Conservation (phyloP, 2,113 vertebrate species). For the Trogon surrucura region DNA sequence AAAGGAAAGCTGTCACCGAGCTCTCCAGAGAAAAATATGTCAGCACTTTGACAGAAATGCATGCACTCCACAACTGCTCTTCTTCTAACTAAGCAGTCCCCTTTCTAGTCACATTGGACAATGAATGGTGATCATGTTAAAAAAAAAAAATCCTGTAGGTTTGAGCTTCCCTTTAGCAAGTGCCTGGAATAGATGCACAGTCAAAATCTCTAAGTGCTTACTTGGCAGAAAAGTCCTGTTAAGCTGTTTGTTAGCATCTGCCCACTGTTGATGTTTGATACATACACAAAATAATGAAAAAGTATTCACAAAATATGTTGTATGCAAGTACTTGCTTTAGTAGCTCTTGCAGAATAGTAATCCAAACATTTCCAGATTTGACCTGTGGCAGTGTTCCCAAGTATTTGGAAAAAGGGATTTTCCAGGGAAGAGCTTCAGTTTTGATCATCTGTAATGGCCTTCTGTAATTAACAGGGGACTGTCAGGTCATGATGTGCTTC, state of each 20-base stretch:
- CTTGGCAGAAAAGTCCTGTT: not conserved
- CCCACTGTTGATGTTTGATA: not conserved
- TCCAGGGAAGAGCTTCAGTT: not conserved
- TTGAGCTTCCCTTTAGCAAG: not conserved
- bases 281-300: not conserved
- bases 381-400: not conserved
- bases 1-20: not conserved
- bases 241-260: rapidly evolving
- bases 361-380: not conserved
- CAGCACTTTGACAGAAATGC: not conserved
- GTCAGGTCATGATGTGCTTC: not conserved
- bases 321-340: not conserved
- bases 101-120: not conserved
- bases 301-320: not conserved
- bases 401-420: not conserved
- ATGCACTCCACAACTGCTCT: not conserved
- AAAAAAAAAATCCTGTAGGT: not conserved
- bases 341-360: not conserved
- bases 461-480: not conserved
- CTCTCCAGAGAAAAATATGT: not conserved
- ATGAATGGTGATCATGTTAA: not conserved
- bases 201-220: not conserved
- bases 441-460: not conserved
- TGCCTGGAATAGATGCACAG: not conserved
- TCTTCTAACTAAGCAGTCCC: not conserved